These are phyloP conservation scores for Picus viridis DNA, from an alignment of 2,797 vertebrate genomes.

Conservation along the genomic window DNA sequence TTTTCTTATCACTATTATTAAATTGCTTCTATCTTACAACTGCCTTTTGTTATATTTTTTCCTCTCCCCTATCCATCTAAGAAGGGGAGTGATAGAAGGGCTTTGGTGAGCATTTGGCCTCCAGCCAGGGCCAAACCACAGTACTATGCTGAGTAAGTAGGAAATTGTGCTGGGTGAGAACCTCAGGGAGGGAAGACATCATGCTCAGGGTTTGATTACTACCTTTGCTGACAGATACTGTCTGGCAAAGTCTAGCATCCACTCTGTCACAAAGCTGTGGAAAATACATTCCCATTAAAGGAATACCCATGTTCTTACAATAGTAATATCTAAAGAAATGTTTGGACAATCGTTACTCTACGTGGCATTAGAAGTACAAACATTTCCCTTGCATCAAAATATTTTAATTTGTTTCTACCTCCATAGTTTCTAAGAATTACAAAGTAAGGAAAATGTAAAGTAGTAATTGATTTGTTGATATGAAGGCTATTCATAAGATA, in stretches of 20 bases:
- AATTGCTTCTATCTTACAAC: no score
- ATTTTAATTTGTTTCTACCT: background rate
- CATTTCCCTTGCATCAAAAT: background rate
- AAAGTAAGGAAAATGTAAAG: background rate
- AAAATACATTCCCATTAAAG: background rate
- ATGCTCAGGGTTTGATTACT: background rate
- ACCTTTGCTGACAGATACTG: background rate
- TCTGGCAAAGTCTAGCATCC: background rate
- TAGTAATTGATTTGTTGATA: background rate
- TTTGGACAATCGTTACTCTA: background rate
- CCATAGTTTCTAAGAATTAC: background rate
- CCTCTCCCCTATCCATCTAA: no score
- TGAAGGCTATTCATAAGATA: conserved; percentile 13
- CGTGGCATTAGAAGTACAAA: background rate
- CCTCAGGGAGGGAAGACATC: background rate
- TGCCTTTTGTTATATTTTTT: no score
- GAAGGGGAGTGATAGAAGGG: no score
- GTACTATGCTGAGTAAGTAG: background rate
- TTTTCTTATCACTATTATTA: no score
- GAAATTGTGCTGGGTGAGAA: background rate
- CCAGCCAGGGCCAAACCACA: no score
- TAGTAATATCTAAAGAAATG: background rate
- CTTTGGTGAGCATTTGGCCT: no score
- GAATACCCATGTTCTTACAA: background rate
- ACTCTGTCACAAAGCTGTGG: background rate